Base-by-base conservation (phyloP, 2,888 invertebrate species). In the Phyllotreta cruciferae region DNA sequence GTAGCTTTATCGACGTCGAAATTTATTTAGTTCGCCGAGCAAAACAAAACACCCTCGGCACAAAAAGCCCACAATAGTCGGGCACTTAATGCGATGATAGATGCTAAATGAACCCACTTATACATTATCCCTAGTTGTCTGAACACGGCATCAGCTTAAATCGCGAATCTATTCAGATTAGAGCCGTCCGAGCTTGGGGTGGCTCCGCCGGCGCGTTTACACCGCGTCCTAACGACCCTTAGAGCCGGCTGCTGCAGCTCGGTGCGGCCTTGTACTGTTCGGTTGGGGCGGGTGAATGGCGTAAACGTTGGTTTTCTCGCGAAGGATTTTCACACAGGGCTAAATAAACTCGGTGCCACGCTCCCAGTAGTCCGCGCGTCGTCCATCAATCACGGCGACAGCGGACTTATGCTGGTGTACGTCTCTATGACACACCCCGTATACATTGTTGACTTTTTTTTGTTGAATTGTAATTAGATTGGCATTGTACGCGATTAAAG, bases 351-450 rank as follows among this genome's bases (percentile, higher is more conserved):
- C 39, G 10, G 13, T 14, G 56, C 35, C 64, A 61, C 64, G 60
- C 64, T 64, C 60, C 60, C 41, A 1, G 35, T 60, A 42, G 42
- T 61, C 55, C 41, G 34, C 47, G 53, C 56, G 53, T 37, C 34
- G 45, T 58, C 67, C 66, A 71, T 71, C 71, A 71, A 71, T 71
- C 71, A 71, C 63, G 63, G 35, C 69, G 71, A 71, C 71, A 69
- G 50, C 53, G 52, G 68, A 70, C 71, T 68, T 68, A 71, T 70
- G 71, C 70, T 70, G 52, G 66, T 57, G 60, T 44, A 60, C 54
- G 65, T 67, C 61, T 63, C 52, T 64, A 57, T 61, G 62, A 68
- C 67, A 64, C 66, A 66, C 69, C 66, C 60, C 55, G 53, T 60
- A n/a, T n/a, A 49, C 11, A 36, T 52, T 50, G 56, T 56, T 53